These are phyloP conservation scores for Bombus cullumanus DNA, from an alignment of 1,140 invertebrate species.

Conservation along the genomic window DNA sequence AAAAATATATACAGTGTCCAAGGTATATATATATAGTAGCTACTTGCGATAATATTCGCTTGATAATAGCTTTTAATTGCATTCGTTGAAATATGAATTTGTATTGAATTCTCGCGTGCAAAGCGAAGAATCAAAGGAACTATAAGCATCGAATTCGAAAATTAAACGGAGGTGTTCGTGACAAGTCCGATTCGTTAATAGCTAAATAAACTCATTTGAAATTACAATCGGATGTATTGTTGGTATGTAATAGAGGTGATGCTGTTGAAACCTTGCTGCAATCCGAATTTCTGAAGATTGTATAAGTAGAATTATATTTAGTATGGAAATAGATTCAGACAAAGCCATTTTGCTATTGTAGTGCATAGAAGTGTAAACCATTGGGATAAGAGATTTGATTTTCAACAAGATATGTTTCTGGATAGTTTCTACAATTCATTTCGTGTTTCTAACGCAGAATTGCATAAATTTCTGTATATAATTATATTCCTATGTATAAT, in stretches of 20 bases:
- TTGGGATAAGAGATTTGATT: neutral
- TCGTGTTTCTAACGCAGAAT: neutral
- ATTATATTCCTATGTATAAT: no score
- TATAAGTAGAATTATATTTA: conserved; percentile 16
- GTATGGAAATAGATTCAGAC: conserved; percentile 10
- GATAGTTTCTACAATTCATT: neutral
- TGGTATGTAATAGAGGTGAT: neutral
- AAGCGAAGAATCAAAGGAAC: no score
- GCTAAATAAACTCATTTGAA: neutral
- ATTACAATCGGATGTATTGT: neutral
- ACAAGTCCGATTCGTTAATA: neutral
- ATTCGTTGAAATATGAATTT: no score
- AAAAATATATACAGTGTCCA: no score
- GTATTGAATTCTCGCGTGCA: no score
- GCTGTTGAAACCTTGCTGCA: neutral
- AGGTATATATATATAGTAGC: no score
- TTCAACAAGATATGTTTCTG: neutral
- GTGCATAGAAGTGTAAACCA: neutral
- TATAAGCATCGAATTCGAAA: no score
- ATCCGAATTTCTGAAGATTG: conserved; percentile 16
- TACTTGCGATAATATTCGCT: no score
- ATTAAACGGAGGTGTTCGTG: neutral
- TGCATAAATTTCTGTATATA: neutral
- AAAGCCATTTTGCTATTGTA: conserved; percentile 9
- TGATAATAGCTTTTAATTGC: no score